Percentiles rank a stretch among this genome's conserved stretches.
Evolutionary conservation across 2,113 vertebrate species (phyloP).

Genomic region (Salvator merianae): DNA sequence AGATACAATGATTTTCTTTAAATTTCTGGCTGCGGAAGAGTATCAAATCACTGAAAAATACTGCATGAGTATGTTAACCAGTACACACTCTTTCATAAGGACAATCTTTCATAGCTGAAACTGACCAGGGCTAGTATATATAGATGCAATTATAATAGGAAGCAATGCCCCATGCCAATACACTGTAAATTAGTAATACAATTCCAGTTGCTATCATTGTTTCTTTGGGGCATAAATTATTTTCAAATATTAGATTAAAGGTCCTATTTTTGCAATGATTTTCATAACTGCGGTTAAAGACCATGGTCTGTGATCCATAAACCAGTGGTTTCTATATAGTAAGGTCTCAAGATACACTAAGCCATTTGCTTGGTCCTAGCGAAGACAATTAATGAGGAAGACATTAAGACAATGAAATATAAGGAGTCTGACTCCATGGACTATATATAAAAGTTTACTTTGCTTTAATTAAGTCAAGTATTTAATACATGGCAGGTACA

Average conservation of each 20-base stretch:
- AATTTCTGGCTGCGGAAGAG: slow-evolving; percentile 48
- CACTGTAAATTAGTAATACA: slow-evolving; percentile 20
- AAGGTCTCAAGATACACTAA: slow-evolving; percentile 11
- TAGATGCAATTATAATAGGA: background rate
- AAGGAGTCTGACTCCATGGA: slow-evolving; percentile 61
- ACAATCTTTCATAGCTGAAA: slow-evolving; percentile 44
- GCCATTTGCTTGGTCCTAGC: slow-evolving; percentile 41
- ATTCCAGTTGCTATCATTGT: background rate
- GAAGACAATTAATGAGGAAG: slow-evolving; percentile 44
- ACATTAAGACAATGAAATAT: slow-evolving; percentile 56
- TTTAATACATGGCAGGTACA: slow-evolving; percentile 65
- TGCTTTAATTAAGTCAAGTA: slow-evolving; percentile 59
- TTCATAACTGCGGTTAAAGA: slow-evolving; percentile 37
- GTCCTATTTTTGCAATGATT: background rate
- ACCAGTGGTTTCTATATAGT: background rate
- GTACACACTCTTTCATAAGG: slow-evolving; percentile 28
- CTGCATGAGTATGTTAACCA: slow-evolving; percentile 33
- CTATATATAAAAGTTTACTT: slow-evolving; percentile 67
- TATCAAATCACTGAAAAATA: slow-evolving; percentile 40
- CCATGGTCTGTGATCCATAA: background rate
- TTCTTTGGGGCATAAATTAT: slow-evolving; percentile 1
- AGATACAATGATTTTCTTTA: slow-evolving; percentile 40
- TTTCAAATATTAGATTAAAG: slow-evolving; percentile 24
- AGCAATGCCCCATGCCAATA: slow-evolving; percentile 20
- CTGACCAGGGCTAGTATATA: slow-evolving; percentile 37